Percentiles rank a stretch among this genome's conserved stretches.
Conservation (phyloP, 2,113 vertebrate genomes). For the Carlito syrichta region DNA sequence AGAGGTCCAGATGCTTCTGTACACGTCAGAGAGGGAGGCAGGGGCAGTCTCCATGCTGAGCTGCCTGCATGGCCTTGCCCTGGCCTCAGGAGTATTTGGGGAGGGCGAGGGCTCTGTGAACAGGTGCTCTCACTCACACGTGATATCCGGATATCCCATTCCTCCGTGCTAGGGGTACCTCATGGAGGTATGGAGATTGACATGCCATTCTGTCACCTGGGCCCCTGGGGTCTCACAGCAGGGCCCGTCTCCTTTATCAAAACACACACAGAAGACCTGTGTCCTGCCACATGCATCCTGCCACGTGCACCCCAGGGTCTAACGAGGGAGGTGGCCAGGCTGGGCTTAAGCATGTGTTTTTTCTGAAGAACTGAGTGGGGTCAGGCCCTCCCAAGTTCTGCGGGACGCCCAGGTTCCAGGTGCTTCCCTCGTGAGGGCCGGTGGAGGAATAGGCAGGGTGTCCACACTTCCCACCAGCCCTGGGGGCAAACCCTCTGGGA, state of each 20-base stretch:
- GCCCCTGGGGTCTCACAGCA: neutral
- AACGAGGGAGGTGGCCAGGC: neutral
- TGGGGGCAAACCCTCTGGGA: too few relatives aligned
- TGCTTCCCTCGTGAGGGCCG: neutral
- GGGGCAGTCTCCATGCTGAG: neutral
- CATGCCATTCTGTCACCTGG: neutral
- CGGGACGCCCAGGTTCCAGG: neutral
- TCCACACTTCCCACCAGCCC: too few relatives aligned
- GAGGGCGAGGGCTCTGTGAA: neutral
- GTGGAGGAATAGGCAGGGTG: too few relatives aligned
- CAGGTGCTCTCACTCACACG: neutral
- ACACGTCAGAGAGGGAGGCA: neutral
- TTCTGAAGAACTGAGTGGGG: too few relatives aligned
- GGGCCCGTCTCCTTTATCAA: neutral
- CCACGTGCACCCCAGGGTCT: neutral
- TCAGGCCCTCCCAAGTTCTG: neutral
- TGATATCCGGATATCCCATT: too few relatives aligned
- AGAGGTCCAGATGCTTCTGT: neutral
- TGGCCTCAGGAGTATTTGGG: neutral
- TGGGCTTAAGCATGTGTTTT: too few relatives aligned
- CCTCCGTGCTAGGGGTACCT: too few relatives aligned
- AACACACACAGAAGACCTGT: neutral
- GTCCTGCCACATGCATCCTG: neutral
- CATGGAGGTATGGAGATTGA: neutral
- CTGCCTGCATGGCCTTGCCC: neutral